Conservation (phyloP, 2,888 invertebrate genomes). For the Spialia ferax region DNA sequence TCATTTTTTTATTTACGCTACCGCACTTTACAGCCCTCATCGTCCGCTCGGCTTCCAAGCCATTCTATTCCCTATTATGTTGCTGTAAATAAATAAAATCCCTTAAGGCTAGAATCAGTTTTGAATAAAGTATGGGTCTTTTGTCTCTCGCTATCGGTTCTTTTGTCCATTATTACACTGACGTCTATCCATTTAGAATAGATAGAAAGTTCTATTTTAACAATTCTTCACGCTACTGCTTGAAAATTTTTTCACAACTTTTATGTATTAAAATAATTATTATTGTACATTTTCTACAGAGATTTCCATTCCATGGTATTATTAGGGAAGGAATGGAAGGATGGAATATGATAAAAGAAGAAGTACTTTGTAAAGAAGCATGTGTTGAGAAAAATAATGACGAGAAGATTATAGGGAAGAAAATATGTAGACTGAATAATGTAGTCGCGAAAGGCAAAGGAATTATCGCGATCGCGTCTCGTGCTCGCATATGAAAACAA, state of each 20-base stretch:
- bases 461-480: slow-evolving; percentile 40
- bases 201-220: slow-evolving; percentile 43
- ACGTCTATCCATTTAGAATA: slow-evolving; percentile 47
- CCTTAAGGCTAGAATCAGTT: slow-evolving; percentile 44
- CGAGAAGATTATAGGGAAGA: neutral
- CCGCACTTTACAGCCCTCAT: slow-evolving; percentile 62
- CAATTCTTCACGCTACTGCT: slow-evolving; percentile 5
- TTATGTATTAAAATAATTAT: neutral
- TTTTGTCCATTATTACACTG: slow-evolving; percentile 52
- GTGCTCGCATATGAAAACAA: slow-evolving; percentile 36
- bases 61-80: slow-evolving; percentile 49
- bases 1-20: slow-evolving; percentile 65
- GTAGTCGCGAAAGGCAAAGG: slow-evolving; percentile 13
- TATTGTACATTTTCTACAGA: neutral
- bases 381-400: neutral
- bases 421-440: neutral
- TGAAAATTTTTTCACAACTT: neutral
- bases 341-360: no score
- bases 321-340: no score
- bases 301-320: no score
- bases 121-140: slow-evolving; percentile 51
- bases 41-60: slow-evolving; percentile 45
- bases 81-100: slow-evolving; percentile 45
- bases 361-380: neutral
- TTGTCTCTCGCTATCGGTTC: slow-evolving; percentile 54